Evolutionary conservation across 1,140 invertebrate genomes (phyloP), one percentile per base, ranked within the genome.

Genomic region (Propsilocerus akamusi): DNA sequence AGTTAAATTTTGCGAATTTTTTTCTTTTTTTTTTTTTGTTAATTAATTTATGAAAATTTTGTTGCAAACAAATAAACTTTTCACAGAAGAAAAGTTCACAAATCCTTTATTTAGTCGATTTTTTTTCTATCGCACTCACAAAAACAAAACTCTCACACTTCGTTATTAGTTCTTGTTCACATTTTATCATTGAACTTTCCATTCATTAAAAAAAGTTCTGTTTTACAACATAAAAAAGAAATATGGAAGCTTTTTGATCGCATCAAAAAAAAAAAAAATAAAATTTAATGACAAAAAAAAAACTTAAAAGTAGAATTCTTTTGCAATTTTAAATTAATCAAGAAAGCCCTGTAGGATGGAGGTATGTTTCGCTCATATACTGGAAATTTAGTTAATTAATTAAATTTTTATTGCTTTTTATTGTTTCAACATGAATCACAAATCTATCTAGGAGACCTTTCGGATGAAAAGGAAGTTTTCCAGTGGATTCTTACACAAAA

Each of bases 401-500:
- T 47, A 25, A 47, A 23, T 25, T 26, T 32, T 47, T 7, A 47
- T n/a, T 26, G 3, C 10, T 23, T 51, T 47, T 20, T 20, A 32
- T 50, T 37, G 11, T 26, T 30, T 49, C 12, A 30, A 22, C 48
- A 24, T 46, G 17, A 17, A 46, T 24, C 20, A 17, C 12, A 10
- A 25, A 53, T 17, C 55, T 58, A 72, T 73, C 59, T 69, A 92
- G 90, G 88, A 58, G 85, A 89, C 71, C 74, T 93, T 53, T 70
- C 82, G 53, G 86, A 88, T 59, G 86, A 91, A 65, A 74, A 72
- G 37, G 80, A 86, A 62, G 89, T 93, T 11, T 71, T 93, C 49
- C 79, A 86, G 50, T 95, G 89, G 89, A 86, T 94, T 74, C 74
- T 87, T 46, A 81, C 83, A 61, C 87, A 94, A 65, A 90, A 92